These are phyloP conservation scores for Eulacestoma nigropectus DNA, from an alignment of 2,113 vertebrate genomes.

Conservation along the genomic window DNA sequence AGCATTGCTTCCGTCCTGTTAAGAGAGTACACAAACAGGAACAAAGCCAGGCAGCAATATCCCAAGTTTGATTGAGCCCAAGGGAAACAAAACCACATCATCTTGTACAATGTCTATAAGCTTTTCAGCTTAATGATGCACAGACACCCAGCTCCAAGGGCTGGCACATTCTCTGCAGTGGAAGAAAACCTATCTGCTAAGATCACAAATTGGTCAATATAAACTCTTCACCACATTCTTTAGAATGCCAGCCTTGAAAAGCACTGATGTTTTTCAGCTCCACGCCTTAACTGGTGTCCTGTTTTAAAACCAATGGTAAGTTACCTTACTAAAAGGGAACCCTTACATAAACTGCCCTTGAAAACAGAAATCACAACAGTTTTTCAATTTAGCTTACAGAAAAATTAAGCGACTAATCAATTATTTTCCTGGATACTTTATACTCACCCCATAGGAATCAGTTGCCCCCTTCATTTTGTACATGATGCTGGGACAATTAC, in stretches of 20 bases:
- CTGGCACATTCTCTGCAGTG: background rate
- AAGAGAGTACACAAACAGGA: background rate
- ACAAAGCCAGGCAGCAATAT: background rate
- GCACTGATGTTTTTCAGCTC: fast-evolving
- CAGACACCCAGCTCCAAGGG: background rate
- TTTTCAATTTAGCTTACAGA: background rate
- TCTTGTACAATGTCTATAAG: background rate
- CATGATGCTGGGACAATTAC: background rate
- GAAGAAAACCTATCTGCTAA: background rate
- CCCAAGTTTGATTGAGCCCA: background rate
- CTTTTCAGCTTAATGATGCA: background rate
- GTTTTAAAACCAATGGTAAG: background rate
- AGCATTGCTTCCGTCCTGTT: background rate
- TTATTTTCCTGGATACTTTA: background rate
- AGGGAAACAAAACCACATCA: background rate
- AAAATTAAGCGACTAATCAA: background rate
- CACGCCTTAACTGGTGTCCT: fast-evolving
- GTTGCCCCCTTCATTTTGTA: background rate
- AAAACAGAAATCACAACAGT: background rate
- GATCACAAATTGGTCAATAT: background rate
- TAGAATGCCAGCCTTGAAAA: background rate
- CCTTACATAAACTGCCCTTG: background rate
- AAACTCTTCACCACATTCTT: background rate
- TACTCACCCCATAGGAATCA: background rate
- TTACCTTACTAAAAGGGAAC: background rate